Conservation (phyloP, 37 sponge, comb jelly and placozoan genomes). For the Spongilla lacustris region DNA sequence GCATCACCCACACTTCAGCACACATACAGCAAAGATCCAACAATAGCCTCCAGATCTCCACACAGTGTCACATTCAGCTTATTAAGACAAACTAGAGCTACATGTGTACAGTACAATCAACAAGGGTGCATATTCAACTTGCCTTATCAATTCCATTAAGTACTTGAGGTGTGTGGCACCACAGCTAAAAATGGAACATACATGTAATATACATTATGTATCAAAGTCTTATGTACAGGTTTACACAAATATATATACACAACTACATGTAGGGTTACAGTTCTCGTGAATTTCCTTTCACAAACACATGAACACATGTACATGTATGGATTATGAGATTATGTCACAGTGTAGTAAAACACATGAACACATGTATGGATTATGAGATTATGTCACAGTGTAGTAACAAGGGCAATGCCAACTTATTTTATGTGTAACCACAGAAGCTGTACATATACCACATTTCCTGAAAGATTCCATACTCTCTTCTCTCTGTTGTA, state of each 20-base stretch:
- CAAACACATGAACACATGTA: too few species aligned
- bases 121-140: not conserved
- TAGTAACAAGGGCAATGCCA: too few species aligned
- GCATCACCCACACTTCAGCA: not conserved
- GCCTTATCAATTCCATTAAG: constrained; percentile 60
- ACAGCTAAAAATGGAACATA: constrained; percentile 27
- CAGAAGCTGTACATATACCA: not conserved
- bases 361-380: too few species aligned
- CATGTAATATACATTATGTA: too few species aligned
- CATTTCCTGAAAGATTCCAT: not conserved
- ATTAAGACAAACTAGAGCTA: not conserved
- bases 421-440: too few species aligned
- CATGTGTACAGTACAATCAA: not conserved
- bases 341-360: too few species aligned
- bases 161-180: constrained; percentile 55
- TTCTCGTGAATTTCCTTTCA: too few species aligned
- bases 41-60: not conserved
- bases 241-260: not conserved
- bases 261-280: too few species aligned
- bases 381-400: too few species aligned
- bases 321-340: too few species aligned
- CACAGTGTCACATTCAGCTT: not conserved
- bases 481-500: too few species aligned
- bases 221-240: not conserved
- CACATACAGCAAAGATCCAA: not conserved